These are phyloP conservation scores for Pristionchus entomophagus DNA, from an alignment of 2,888 invertebrate species.

Conservation along the genomic window DNA sequence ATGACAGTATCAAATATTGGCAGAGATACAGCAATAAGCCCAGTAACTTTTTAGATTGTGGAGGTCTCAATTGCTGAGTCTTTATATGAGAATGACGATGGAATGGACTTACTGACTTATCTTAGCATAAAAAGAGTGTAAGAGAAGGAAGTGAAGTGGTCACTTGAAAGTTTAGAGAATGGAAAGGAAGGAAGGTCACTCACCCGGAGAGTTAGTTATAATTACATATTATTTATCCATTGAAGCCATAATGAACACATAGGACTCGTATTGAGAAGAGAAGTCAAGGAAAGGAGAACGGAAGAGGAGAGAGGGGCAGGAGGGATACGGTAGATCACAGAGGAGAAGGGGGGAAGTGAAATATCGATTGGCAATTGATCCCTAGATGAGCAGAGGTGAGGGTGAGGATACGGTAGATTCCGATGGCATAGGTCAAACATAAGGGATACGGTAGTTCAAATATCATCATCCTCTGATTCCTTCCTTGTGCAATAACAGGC, in stretches of 20 bases:
- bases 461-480: constrained; percentile 73
- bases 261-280: constrained; percentile 14
- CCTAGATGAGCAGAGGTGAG: constrained; percentile 40
- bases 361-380: constrained; percentile 31
- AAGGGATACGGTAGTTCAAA: constrained; percentile 23
- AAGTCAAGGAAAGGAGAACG: constrained; percentile 17
- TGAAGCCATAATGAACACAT: neutral
- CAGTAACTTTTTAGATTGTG: neutral
- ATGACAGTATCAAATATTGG: neutral
- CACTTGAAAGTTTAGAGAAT: constrained; percentile 30
- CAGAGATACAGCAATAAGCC: neutral
- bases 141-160: constrained; percentile 34
- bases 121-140: constrained; percentile 29
- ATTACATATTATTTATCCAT: constrained; percentile 28
- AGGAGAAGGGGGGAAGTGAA: constrained; percentile 16
- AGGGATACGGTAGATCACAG: constrained; percentile 7
- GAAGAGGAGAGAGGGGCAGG: constrained; percentile 10
- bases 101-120: neutral
- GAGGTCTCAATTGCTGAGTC: neutral
- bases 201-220: neutral
- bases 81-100: neutral
- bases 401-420: neutral
- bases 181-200: constrained; percentile 17
- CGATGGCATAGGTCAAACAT: too few relatives aligned
- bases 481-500: constrained; percentile 76